phyloP scores from a whole-genome alignment of 2,113 vertebrate genomes.

The Tauraco erythrolophus region DNA sequence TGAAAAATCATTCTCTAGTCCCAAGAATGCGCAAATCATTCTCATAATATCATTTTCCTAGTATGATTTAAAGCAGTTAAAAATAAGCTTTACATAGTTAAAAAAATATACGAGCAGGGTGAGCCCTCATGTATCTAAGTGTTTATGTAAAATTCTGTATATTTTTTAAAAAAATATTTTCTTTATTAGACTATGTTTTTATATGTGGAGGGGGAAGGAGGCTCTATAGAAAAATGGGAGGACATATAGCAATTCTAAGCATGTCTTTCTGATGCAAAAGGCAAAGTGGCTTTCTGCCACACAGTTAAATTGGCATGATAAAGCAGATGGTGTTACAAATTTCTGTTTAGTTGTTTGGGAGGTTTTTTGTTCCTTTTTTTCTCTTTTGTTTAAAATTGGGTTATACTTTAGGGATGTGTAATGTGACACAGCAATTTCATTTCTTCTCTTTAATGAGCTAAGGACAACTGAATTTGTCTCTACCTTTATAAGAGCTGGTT shows the following conservation, averaged over 20 bases:
- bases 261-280: background rate
- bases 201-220: fast-evolving
- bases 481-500: background rate
- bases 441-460: background rate
- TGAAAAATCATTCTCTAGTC: background rate
- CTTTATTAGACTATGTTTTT: background rate
- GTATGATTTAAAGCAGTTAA: background rate
- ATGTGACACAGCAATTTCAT: background rate
- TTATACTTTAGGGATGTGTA: background rate
- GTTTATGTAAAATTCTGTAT: background rate
- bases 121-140: background rate
- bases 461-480: background rate
- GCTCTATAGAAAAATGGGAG: background rate
- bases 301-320: background rate
- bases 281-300: background rate
- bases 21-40: background rate
- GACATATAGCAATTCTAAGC: background rate
- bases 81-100: background rate
- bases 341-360: background rate
- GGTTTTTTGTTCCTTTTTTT: fast-evolving
- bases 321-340: background rate
- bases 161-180: background rate
- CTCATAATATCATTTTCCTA: background rate
- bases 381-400: background rate
- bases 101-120: background rate